Evolutionary conservation across 2,888 invertebrate species (phyloP), one percentile per base, ranked within the genome.

Genomic region (Dorcus parallelipipedus): DNA sequence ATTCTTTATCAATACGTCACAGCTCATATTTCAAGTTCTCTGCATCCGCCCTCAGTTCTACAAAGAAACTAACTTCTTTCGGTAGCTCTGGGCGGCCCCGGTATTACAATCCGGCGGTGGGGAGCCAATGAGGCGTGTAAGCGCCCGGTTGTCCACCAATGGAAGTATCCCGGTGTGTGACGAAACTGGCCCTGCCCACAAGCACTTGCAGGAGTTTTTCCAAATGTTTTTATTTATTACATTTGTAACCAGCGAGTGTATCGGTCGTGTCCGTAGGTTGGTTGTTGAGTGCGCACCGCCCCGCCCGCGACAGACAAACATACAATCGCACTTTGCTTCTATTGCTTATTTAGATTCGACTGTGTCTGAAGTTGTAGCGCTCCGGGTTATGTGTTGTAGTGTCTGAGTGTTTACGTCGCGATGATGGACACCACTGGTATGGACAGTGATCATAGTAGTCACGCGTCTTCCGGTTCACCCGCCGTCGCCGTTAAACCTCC

Each of bases 171-270:
- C 79, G 79, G 81, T 82, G 82, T 82, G 83, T 81, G 70, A 68
- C 74, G 71, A 71, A 64, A 61, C 58, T 63, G 62, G 69, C 69
- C 60, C 66, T 72, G 71, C 77, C 74, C 66, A 62, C 68, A 66
- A 71, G 69, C 76, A 73, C 75, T 73, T 73, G 73, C 75, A 73
- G 78, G 82, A 79, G 80, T 79, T 84, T 84, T 78, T 78, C 78
- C 75, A 67, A 78, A 77, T 79, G 78, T 78, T 86, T 85, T 86
- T 86, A 86, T 86, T 86, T 86, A 86, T 86, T 86, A 84, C 85
- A 83, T 84, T 85, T 83, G 85, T 84, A 83, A 81, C 82, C 81
- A 81, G 80, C 83, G 84, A 83, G 82, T 84, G 81, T 83, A 83
- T 82, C 84, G 84, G 84, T 83, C 77, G 85, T 83, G 74, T 73